phyloP scores from a whole-genome alignment of 2,888 invertebrate genomes.

The Cosmopolites sordidus region DNA sequence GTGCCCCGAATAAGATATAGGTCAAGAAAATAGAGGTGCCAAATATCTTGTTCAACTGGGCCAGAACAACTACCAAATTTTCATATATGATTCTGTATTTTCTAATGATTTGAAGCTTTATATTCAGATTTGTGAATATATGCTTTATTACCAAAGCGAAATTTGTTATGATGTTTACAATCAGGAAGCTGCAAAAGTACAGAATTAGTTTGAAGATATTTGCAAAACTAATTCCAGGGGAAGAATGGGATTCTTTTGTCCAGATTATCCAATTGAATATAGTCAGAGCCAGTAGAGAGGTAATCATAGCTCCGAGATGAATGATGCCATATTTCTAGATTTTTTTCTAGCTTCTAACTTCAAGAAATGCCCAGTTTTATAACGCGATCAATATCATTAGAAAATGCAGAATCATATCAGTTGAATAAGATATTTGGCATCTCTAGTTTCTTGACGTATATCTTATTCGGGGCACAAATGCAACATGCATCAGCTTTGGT shows the following conservation, averaged over 20 bases:
- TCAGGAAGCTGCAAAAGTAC: constrained; percentile 3
- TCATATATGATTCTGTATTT: constrained; percentile 12
- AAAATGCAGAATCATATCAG: constrained; percentile 11
- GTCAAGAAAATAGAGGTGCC: constrained; percentile 8
- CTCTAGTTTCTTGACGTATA: constrained; percentile 6
- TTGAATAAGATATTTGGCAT: constrained; percentile 14
- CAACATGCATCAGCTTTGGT: constrained; percentile 1
- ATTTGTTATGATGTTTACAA: constrained; percentile 5
- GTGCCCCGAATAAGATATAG: constrained; percentile 7
- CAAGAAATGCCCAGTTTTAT: constrained; percentile 14
- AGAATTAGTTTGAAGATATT: background rate
- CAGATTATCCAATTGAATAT: background rate
- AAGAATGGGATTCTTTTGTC: too few species aligned
- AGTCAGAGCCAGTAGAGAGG: background rate
- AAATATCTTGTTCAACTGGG: constrained; percentile 10
- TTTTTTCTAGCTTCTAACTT: constrained; percentile 2
- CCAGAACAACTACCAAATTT: constrained; percentile 3
- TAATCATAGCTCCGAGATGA: background rate
- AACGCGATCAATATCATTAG: constrained; percentile 13
- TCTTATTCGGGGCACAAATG: constrained; percentile 4
- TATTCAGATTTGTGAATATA: constrained; percentile 9
- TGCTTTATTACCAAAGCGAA: constrained; percentile 3
- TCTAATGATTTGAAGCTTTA: constrained; percentile 10
- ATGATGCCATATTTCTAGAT: constrained; percentile 4
- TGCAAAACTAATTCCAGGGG: too few species aligned